Evolutionary conservation across 2,888 invertebrate species (phyloP).

Genomic region (Drosophila nigritarsus): DNA sequence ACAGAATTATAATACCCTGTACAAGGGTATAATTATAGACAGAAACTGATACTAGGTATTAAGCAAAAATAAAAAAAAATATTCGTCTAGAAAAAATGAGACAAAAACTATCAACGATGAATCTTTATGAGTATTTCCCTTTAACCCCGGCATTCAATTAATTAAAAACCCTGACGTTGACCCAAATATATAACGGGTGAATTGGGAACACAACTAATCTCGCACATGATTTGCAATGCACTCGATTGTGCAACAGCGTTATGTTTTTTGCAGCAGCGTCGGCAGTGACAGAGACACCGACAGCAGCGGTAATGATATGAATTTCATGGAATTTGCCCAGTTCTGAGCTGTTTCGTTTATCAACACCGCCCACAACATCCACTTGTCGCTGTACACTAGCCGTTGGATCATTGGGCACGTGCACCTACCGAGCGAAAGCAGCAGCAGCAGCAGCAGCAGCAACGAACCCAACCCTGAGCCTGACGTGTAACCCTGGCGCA

Average conservation of each 20-base stretch:
- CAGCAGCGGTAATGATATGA: conserved; percentile 34
- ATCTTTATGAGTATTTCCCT: conserved; percentile 16
- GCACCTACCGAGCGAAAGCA: conserved; percentile 38
- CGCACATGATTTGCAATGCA: not conserved
- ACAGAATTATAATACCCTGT: not conserved
- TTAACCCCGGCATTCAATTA: conserved; percentile 17
- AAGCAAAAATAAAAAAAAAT: not conserved
- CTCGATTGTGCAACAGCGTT: conserved; percentile 19
- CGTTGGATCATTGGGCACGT: conserved; percentile 45
- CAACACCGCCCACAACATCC: conserved; percentile 42
- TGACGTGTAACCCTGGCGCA: conserved; percentile 24
- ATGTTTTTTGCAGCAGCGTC: conserved; percentile 17
- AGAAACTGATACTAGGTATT: not conserved
- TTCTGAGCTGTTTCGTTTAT: conserved; percentile 39
- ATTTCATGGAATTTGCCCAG: conserved; percentile 61
- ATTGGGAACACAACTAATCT: conserved; percentile 37
- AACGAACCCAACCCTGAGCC: conserved; percentile 25
- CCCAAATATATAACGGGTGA: conserved; percentile 30
- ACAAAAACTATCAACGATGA: conserved; percentile 14
- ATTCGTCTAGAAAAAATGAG: not conserved
- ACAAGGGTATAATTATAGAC: not conserved
- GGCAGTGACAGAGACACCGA: conserved; percentile 2
- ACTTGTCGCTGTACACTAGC: conserved; percentile 8
- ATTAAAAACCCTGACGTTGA: conserved; percentile 45
- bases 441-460: conserved; percentile 29